phyloP scores from a whole-genome alignment of 2,113 vertebrate species.

The Mesitornis unicolor region DNA sequence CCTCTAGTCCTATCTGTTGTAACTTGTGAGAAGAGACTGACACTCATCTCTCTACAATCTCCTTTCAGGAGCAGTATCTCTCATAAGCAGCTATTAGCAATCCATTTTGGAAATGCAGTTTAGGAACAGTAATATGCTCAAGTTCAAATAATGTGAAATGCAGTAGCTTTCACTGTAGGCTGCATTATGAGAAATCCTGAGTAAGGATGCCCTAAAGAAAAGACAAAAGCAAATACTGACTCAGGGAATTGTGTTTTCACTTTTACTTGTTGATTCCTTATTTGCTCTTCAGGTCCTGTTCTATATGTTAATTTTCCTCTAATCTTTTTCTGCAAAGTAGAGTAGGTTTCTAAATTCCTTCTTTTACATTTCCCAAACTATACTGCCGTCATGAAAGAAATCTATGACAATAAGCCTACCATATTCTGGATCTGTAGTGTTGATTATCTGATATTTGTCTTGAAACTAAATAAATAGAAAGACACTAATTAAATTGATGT shows the following conservation, averaged over 20 bases:
- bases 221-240: not conserved
- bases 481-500: not conserved
- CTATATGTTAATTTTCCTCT: not conserved
- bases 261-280: not conserved
- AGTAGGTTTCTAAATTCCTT: not conserved
- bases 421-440: not conserved
- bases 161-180: not conserved
- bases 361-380: not conserved
- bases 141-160: not conserved
- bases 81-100: not conserved
- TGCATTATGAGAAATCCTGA: not conserved
- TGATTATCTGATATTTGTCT: not conserved
- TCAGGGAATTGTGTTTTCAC: not conserved
- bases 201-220: not conserved
- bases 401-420: not conserved
- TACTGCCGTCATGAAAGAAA: not conserved
- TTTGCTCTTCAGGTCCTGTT: not conserved
- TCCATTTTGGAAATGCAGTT: not conserved
- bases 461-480: not conserved
- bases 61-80: not conserved
- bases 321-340: not conserved
- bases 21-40: too few species aligned
- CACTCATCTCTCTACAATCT: too few species aligned
- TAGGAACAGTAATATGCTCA: not conserved
- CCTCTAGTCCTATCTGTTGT: too few species aligned